Evolutionary conservation across 2,797 vertebrate species (phyloP), one percentile per base, ranked within the genome.

Genomic region (Prunella strophiata): DNA sequence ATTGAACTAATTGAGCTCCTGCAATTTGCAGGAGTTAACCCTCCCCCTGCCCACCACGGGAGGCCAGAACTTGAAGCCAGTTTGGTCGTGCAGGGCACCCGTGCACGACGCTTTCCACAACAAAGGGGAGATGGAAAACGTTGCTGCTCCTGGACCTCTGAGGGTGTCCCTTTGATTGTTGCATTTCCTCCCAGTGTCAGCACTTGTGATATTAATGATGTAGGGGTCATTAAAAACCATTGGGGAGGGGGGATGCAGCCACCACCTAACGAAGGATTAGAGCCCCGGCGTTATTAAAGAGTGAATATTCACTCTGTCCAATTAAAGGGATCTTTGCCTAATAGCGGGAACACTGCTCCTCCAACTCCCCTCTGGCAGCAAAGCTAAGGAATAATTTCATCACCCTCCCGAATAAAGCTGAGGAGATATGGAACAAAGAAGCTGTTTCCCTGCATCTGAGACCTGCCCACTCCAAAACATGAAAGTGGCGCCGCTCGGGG

Each of bases 1-100:
- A 96, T 95, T 96, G 94, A 92, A 88, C 89, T 96, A 93, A 96
- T 90, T 97, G 95, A 95, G 92, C 91, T 85, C 29, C 89, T 93
- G 73, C 79, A 94, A 93, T 96, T 91, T 86, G 55, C 66, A 2
- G 18, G 91, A 88, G 27, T 95, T 91, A 96, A 95, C 94, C 92
- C 91, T 95, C 59, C 78, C 66, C 59, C 84, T 2, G 34, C 79
- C 91, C 85, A 73, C 82, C 4, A 0, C 71, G 1, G 89, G 96
- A 88, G 92, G 87, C 85, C 89, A 58, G 70, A 84, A 68, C 59
- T 48, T 2, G n/a, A 42, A 9, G 36, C 32, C 0, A 2, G 12
- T 82, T 76, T 30, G 57, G 66, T 50, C 34, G 77, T 6, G 8
- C 74, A 20, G 70, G 50, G 70, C 58, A 16, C 23, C 21, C 9